Percentiles rank a stretch among this genome's conserved stretches.
These are phyloP conservation scores for Spisula subtruncata DNA, from an alignment of 2,888 invertebrate species.

Conservation along the genomic window DNA sequence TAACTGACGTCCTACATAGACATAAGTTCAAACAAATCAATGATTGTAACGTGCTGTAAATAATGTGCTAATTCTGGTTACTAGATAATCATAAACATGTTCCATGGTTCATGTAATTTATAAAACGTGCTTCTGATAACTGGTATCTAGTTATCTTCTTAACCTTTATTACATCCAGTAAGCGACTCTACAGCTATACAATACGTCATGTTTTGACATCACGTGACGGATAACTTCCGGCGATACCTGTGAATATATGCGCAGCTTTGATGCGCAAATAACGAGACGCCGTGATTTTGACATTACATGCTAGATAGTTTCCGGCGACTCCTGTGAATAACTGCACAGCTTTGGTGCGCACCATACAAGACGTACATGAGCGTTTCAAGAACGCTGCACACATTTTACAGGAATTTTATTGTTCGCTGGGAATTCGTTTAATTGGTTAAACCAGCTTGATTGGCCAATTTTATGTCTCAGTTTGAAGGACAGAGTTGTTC, in stretches of 20 bases:
- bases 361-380: background rate
- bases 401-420: constrained; percentile 1
- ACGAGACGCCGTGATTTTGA: no score
- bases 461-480: background rate
- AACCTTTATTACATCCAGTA: background rate
- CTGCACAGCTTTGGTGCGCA: no score
- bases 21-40: background rate
- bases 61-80: constrained; percentile 2
- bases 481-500: constrained; percentile 4
- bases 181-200: background rate
- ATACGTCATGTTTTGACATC: constrained; percentile 14
- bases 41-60: background rate
- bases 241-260: background rate
- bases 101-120: background rate
- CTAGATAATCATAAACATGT: background rate
- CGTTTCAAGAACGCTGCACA: background rate
- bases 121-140: background rate
- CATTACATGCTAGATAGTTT: no score
- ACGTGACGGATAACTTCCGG: constrained; percentile 23
- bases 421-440: constrained; percentile 8
- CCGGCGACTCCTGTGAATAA: no score
- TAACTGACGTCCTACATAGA: background rate
- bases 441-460: background rate
- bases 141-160: background rate
- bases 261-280: constrained; percentile 16